Percentiles rank a stretch among this genome's conserved stretches.
Evolutionary conservation across 2,797 vertebrate species (phyloP).

Genomic region (Phrynocephalus vlangalii): DNA sequence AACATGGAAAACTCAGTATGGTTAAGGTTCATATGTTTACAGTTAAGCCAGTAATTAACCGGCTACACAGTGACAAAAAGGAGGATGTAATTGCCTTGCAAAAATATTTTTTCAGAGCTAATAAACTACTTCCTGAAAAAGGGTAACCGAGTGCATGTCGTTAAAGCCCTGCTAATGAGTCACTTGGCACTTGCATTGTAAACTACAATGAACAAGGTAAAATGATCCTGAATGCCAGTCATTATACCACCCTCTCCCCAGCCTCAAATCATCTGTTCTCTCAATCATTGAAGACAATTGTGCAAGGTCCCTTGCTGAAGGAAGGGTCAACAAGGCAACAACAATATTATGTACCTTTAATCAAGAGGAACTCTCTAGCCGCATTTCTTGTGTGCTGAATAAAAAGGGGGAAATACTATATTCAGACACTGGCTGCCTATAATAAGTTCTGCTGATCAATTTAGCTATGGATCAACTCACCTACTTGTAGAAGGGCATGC

Average conservation of each 20-base stretch:
- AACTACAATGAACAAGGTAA: background rate
- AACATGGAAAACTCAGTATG: constrained; percentile 1
- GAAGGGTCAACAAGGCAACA: background rate
- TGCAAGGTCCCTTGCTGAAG: background rate
- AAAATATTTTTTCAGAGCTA: constrained; percentile 20
- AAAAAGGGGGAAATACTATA: background rate
- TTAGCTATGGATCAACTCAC: too few species aligned
- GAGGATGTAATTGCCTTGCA: constrained; percentile 21
- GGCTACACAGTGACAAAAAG: background rate
- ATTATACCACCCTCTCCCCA: background rate
- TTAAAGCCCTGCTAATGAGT: constrained; percentile 3
- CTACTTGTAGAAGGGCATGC: too few species aligned
- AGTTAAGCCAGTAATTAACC: constrained; percentile 8
- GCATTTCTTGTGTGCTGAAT: background rate
- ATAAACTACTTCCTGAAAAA: constrained; percentile 12
- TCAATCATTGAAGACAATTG: background rate
- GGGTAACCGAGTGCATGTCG: background rate
- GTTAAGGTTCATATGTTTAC: constrained; percentile 11
- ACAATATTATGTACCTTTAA: background rate
- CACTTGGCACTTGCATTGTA: constrained; percentile 7
- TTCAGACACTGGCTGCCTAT: background rate
- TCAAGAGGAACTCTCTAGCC: background rate
- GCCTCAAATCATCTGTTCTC: background rate
- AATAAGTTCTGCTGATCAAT: background rate
- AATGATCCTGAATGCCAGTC: background rate